These are phyloP conservation scores for Oreonectes daqikongensis DNA, from an alignment of 2,797 vertebrate genomes.

Conservation along the genomic window DNA sequence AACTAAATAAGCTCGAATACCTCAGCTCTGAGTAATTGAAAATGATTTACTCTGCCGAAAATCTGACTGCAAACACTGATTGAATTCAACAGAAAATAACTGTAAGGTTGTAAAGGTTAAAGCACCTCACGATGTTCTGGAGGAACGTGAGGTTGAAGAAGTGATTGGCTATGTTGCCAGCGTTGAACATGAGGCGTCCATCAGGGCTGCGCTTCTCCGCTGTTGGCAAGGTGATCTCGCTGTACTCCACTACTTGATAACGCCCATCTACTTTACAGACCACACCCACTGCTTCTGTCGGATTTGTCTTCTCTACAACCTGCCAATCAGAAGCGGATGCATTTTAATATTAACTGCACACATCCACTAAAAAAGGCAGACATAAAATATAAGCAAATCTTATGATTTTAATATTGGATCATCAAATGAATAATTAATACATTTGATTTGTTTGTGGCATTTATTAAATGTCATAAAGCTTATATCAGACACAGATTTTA, in stretches of 20 bases:
- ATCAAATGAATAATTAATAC: slow-evolving; percentile 6
- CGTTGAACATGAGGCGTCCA: slow-evolving; percentile 89
- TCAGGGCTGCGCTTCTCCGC: slow-evolving; percentile 86
- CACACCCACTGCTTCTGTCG: slow-evolving; percentile 94
- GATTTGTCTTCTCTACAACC: slow-evolving; percentile 98
- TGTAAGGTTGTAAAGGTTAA: background rate
- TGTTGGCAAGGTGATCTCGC: slow-evolving; percentile 91
- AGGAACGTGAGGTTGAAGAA: slow-evolving; percentile 91
- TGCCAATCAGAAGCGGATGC: slow-evolving; percentile 65
- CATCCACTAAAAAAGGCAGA: background rate
- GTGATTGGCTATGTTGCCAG: slow-evolving; percentile 94
- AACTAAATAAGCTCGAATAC: slow-evolving; percentile 29
- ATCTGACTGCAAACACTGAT: background rate
- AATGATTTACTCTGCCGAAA: background rate
- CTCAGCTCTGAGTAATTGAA: background rate
- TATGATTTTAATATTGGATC: background rate
- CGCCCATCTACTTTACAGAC: slow-evolving; percentile 90
- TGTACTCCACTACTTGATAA: slow-evolving; percentile 98
- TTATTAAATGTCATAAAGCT: slow-evolving; percentile 20
- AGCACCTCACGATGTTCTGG: slow-evolving; percentile 84
- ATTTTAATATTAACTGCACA: no score
- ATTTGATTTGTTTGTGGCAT: background rate
- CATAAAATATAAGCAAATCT: background rate
- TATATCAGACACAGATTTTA: background rate
- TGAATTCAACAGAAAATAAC: background rate